These are phyloP conservation scores for Ernsta delagoae DNA, from an alignment of 2,888 invertebrate genomes.

Conservation along the genomic window DNA sequence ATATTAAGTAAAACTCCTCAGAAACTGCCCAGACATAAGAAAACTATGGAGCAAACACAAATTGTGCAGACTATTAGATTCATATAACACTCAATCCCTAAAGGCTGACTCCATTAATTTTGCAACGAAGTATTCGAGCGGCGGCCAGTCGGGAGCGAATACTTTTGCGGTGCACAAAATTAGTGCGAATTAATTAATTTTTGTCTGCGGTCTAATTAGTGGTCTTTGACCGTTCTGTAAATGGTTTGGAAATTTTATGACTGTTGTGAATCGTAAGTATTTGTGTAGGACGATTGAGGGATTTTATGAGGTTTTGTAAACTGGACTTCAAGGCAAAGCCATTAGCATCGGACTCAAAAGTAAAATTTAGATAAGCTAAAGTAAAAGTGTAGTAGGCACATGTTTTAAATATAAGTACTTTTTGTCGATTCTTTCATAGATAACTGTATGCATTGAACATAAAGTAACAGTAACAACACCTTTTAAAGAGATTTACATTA, in stretches of 20 bases:
- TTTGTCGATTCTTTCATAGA: no score
- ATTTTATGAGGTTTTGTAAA: not conserved
- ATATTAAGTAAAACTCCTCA: not conserved
- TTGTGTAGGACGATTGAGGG: not conserved
- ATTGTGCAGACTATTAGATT: conserved; percentile 22
- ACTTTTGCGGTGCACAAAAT: conserved; percentile 39
- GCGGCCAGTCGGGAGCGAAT: conserved; percentile 28
- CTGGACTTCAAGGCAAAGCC: not conserved
- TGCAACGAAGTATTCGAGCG: conserved; percentile 36
- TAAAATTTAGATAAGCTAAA: no score
- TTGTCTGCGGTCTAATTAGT: conserved; percentile 44
- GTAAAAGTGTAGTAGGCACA: no score
- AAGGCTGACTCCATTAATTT: conserved; percentile 35
- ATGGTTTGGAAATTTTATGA: conserved; percentile 43
- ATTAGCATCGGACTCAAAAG: no score
- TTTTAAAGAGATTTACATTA: no score
- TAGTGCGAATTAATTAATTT: conserved; percentile 43
- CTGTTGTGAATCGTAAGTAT: conserved; percentile 36
- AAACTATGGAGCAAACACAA: conserved; percentile 4
- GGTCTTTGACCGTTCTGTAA: conserved; percentile 39
- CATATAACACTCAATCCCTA: conserved; percentile 23
- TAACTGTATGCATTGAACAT: no score
- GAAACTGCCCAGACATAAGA: not conserved
- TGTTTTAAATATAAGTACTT: no score
- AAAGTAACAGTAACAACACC: no score